Percentiles rank a stretch among this genome's conserved stretches.
These are phyloP conservation scores for Sitta europaea DNA, from an alignment of 2,113 vertebrate species.

Conservation along the genomic window DNA sequence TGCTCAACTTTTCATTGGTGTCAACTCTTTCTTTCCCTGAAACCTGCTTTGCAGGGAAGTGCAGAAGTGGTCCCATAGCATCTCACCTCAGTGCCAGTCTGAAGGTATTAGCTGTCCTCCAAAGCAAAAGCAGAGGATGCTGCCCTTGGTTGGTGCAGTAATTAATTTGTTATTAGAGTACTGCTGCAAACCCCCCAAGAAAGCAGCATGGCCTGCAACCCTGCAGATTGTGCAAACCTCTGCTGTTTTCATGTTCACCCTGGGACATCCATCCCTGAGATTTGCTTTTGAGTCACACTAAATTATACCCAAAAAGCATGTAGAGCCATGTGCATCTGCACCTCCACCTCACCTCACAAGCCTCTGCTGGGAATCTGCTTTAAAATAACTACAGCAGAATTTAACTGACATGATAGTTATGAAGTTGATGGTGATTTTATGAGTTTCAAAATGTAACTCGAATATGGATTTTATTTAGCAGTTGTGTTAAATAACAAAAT, in stretches of 20 bases:
- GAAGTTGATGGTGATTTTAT: neutral
- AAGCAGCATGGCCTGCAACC: neutral
- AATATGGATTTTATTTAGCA: neutral
- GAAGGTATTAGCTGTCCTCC: fast-evolving
- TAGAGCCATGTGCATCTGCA: neutral
- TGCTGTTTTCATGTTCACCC: neutral
- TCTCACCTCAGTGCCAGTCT: neutral
- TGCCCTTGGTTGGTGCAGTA: neutral
- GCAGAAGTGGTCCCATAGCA: neutral
- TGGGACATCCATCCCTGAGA: neutral
- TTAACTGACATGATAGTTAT: neutral
- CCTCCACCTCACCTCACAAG: neutral
- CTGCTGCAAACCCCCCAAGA: neutral
- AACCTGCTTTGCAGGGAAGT: neutral
- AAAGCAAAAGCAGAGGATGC: neutral
- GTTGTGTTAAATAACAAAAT: neutral
- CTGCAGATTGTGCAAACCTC: neutral
- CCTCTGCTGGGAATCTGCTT: neutral
- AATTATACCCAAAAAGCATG: neutral
- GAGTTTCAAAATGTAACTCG: neutral
- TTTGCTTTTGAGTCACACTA: neutral
- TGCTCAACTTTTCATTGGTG: neutral
- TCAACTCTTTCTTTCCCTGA: neutral
- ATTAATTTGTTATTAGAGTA: neutral
- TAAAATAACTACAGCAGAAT: neutral